Percentiles rank a stretch among this genome's conserved stretches.
Conservation (phyloP, 2,888 invertebrate genomes). For the Cenopis cana region DNA sequence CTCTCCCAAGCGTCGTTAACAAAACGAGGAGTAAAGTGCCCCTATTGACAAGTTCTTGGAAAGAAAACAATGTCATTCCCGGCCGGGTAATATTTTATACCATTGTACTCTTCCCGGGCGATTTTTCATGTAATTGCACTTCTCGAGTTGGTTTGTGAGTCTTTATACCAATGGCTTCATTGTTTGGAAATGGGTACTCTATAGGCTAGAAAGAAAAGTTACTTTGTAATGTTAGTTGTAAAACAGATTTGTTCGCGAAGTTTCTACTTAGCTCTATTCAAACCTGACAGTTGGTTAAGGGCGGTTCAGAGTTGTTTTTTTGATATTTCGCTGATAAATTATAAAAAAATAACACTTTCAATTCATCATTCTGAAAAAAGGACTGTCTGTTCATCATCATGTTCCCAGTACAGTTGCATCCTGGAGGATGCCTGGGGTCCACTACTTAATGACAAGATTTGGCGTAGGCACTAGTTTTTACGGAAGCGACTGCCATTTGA, state of each 20-base stretch:
- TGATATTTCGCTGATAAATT: too few relatives aligned
- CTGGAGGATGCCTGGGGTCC: too few relatives aligned
- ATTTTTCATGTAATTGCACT: constrained; percentile 59
- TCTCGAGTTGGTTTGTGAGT: constrained; percentile 42
- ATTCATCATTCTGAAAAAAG: too few relatives aligned
- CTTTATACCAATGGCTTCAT: constrained; percentile 33
- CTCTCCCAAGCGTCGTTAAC: constrained; percentile 32
- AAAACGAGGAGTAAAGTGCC: constrained; percentile 33
- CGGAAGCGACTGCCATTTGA: too few relatives aligned
- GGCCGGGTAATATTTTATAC: constrained; percentile 53
- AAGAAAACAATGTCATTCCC: constrained; percentile 44
- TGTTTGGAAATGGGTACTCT: constrained; percentile 39
- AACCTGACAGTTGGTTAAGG: not conserved
- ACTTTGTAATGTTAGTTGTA: constrained; percentile 25
- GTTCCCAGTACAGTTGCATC: too few relatives aligned
- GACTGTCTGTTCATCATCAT: too few relatives aligned
- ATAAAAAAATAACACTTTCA: too few relatives aligned
- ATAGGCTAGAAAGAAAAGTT: constrained; percentile 14
- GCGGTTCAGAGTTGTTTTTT: not conserved
- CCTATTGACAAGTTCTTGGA: constrained; percentile 38
- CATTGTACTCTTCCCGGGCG: constrained; percentile 51
- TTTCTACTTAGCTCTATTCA: constrained; percentile 5
- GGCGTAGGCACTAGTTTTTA: too few relatives aligned
- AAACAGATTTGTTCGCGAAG: constrained; percentile 16
- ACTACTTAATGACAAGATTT: too few relatives aligned